Evolutionary conservation across 2,113 vertebrate species (phyloP).

Genomic region (Ardeotis arabs): DNA sequence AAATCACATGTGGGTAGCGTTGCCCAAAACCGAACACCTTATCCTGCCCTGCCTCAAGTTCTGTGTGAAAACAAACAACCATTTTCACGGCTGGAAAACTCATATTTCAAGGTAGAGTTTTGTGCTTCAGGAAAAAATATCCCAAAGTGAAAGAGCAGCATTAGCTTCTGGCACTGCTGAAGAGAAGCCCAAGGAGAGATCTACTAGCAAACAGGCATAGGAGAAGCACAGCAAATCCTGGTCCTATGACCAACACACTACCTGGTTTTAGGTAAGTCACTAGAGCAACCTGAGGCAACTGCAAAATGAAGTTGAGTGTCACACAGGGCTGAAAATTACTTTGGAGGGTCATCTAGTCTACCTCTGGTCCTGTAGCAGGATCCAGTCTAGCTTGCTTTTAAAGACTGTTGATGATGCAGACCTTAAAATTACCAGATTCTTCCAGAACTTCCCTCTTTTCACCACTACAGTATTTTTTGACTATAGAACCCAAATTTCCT

Average conservation of each 20-base stretch:
- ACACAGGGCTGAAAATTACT: not conserved
- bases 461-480: not conserved
- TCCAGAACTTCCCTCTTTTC: not conserved
- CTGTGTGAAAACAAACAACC: slow-evolving; percentile 15
- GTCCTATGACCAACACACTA: not conserved
- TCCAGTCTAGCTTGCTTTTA: not conserved
- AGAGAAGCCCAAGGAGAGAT: not conserved
- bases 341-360: not conserved
- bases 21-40: slow-evolving; percentile 48
- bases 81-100: not conserved
- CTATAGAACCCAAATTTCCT: not conserved
- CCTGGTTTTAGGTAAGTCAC: not conserved
- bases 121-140: slow-evolving; percentile 16
- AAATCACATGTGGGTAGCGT: slow-evolving; percentile 10
- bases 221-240: not conserved
- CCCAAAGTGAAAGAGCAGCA: not conserved
- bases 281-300: not conserved
- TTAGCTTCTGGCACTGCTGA: not conserved
- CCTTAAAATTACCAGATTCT: not conserved
- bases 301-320: not conserved
- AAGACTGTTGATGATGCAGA: not conserved
- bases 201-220: not conserved
- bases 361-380: not conserved
- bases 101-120: slow-evolving; percentile 13
- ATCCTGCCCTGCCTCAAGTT: slow-evolving; percentile 15